Evolutionary conservation across 2,113 vertebrate genomes (phyloP), one percentile per base, ranked within the genome.

Genomic region (Myrmophylax atrothorax): DNA sequence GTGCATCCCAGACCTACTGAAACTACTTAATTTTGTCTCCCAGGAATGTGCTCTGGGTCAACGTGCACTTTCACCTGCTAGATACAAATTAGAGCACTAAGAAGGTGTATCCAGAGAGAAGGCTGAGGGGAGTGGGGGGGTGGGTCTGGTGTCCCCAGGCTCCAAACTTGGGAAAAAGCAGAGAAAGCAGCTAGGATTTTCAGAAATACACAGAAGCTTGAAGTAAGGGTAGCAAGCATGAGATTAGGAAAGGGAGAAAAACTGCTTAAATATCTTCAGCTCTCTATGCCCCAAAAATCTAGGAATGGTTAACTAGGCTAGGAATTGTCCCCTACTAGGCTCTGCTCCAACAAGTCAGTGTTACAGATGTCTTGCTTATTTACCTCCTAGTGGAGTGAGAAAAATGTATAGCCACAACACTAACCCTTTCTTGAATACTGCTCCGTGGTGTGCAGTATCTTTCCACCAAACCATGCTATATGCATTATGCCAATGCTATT

Each of bases 1-100:
- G 90, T 75, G 70, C 63, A 79, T 76, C 58, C 46, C 81, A 91
- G 58, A 87, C 67, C 62, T 78, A 76, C 63, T 66, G 72, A 91
- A 95, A 62, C 70, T 91, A 73, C 73, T 96, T 93, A 96, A 93
- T 95, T 93, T 94, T 82, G 25, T 96, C 58, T 96, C 74, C 26
- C 25, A 89, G 84, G 89, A 96, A 93, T 3, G 49, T 66, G 38
- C 46, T 89, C 58, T 84, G 60, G 70, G 58, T 94, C 81, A 97
- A 89, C 62, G 69, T 0, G 0, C 58, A 59, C 84, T 87, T 90
- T 90, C 87, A 94, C 90, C 78, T 83, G 26, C 40, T 46, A 52
- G 66, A 75, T 38, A 89, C 22, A 82, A 87, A 89, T 87, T 37
- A 91, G 46, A 79, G 31, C 47, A 25, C 62, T 55, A 75, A 72